Base-by-base conservation (phyloP, 2,888 invertebrate genomes). In the Athalia cordata region DNA sequence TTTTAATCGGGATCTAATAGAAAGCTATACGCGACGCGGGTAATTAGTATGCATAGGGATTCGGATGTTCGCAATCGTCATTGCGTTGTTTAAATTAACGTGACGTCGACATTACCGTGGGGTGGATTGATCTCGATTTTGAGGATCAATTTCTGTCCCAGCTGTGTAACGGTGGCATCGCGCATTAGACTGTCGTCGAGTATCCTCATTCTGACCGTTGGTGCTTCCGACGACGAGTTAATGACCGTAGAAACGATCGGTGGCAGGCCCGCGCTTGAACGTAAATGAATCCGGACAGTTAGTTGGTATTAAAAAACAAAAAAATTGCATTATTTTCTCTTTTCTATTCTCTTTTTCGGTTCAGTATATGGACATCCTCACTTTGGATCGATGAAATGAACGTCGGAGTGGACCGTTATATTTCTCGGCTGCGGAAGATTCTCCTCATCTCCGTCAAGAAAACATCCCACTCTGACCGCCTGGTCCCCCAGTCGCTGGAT, bases 401-500 rank as follows among this genome's bases (percentile, higher is more conserved):
- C 90, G 52, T 93, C 92, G n/a, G 93, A 92, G 61, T 92, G 92
- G 4, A 93, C 84, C 4, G 93, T 91, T 59, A 93, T 89, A 80
- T 93, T 92, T 85, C 82, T 83, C 4, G 88, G 87, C 49, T 90
- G 91, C 13, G 92, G 91, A 49, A 91, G 87, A 74, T 89, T 86
- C 76, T 89, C 87, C 29, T 0, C 29, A 13, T 82, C 81, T 11
- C 92, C 91, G 82, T 90, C 91, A 68, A 95, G 92, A n/a, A 95
- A 93, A 86, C 96, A 96, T 0, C 96, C 96, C 5, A 96, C 94
- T 84, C 95, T 94, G 78, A 96, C 94, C 84, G 96, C 93, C 79
- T 96, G 93, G 90, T 97, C 97, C 0, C 96, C 96, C 79, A 96
- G 94, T 13, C 96, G 95, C 90, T 97, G 96, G 79, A 97, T 95